These are phyloP conservation scores for Parauchenoglanis punctatus DNA, from an alignment of 2,797 vertebrate genomes.

Conservation along the genomic window DNA sequence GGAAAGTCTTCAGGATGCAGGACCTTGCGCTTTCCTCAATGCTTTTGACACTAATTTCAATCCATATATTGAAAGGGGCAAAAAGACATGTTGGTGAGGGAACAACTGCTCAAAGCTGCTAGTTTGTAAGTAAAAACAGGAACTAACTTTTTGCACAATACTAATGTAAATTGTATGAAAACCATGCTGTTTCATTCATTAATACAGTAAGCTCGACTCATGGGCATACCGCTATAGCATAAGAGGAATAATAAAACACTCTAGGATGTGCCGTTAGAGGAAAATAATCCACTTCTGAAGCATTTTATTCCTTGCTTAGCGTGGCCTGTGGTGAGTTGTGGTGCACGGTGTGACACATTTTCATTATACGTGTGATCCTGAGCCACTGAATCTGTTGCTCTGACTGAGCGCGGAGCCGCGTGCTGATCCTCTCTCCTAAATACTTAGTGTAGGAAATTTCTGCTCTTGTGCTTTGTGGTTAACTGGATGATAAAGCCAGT, in stretches of 20 bases:
- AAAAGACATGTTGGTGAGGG: neutral
- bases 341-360: neutral
- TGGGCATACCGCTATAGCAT: neutral
- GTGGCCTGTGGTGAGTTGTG: neutral
- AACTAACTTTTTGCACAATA: neutral
- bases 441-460: neutral
- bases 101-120: neutral
- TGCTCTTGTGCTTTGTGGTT: neutral
- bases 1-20: neutral
- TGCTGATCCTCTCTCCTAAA: neutral
- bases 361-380: no score
- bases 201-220: no score
- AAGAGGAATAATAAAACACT: neutral
- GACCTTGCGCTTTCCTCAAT: neutral
- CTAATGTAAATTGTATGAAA: neutral
- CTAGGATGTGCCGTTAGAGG: neutral
- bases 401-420: neutral
- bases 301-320: neutral
- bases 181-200: no score
- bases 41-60: neutral
- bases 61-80: neutral
- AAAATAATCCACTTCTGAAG: neutral
- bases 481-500: neutral
- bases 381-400: neutral
- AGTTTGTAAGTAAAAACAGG: neutral